These are phyloP conservation scores for Nyleta sp. DNA, from an alignment of 2,888 invertebrate species.

Conservation along the genomic window DNA sequence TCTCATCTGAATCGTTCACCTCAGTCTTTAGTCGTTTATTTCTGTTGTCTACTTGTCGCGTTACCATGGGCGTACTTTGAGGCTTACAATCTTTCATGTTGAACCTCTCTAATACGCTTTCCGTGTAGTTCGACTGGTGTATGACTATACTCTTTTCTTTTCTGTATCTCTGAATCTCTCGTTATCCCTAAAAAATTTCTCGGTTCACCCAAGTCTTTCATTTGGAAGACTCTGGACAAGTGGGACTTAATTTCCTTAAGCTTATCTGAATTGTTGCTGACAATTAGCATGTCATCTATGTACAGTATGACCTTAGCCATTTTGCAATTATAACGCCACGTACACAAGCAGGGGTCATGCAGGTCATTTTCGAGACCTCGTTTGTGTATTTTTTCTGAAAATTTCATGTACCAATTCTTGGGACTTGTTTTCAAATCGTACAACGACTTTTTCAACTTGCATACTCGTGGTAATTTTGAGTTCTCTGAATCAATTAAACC, in stretches of 20 bases:
- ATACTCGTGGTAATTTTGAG: slow-evolving; percentile 26
- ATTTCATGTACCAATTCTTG: slow-evolving; percentile 64
- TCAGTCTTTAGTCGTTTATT: no score
- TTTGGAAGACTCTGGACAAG: slow-evolving; percentile 35
- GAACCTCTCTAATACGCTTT: slow-evolving; percentile 7
- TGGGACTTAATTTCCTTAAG: slow-evolving; percentile 46
- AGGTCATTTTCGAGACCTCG: slow-evolving; percentile 54
- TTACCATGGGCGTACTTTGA: slow-evolving; percentile 58
- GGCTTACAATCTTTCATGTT: slow-evolving; percentile 38
- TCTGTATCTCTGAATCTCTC: slow-evolving; percentile 8
- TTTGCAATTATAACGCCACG: slow-evolving; percentile 43
- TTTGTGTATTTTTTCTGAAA: slow-evolving; percentile 57
- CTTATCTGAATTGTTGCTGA: slow-evolving; percentile 51
- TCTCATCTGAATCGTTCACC: no score
- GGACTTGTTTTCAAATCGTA: slow-evolving; percentile 59
- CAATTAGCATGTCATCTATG: slow-evolving; percentile 52
- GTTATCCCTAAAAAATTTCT: slow-evolving; percentile 50
- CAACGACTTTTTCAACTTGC: slow-evolving; percentile 66
- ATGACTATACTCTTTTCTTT: slow-evolving; percentile 15
- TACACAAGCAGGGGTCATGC: slow-evolving; percentile 64
- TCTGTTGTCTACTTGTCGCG: slow-evolving; percentile 1
- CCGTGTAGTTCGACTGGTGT: no score
- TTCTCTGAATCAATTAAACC: slow-evolving; percentile 5
- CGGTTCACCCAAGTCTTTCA: slow-evolving; percentile 23
- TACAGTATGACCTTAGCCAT: slow-evolving; percentile 47